Percentiles rank a stretch among this genome's conserved stretches.
These are phyloP conservation scores for Triplophysa tibetana DNA, from an alignment of 2,113 vertebrate species.

Conservation along the genomic window DNA sequence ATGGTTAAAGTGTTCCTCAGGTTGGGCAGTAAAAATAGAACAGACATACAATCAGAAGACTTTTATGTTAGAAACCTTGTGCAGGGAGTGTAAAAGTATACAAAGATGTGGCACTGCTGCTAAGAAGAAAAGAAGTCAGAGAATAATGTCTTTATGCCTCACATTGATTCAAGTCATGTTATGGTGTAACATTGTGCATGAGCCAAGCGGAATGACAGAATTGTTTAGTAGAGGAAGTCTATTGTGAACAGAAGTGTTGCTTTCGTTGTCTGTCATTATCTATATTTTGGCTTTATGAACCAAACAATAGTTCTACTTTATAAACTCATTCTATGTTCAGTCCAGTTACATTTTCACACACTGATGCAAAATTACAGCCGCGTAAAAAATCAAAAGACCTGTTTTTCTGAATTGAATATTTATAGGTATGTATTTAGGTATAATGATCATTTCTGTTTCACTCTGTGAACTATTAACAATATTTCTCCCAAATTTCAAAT, in stretches of 20 bases:
- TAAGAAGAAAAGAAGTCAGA: constrained; percentile 2
- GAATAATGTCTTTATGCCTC: background rate
- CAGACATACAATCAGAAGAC: background rate
- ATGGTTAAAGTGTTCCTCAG: background rate
- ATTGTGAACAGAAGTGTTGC: background rate
- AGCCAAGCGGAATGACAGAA: background rate
- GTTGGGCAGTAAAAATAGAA: background rate
- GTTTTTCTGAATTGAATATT: too few species aligned
- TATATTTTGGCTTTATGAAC: background rate
- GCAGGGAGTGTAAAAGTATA: background rate
- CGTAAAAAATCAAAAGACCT: too few species aligned
- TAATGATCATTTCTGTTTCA: too few species aligned
- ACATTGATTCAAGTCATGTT: constrained; percentile 17
- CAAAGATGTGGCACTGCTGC: background rate
- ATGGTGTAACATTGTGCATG: background rate
- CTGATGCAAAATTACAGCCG: too few species aligned
- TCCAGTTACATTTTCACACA: background rate
- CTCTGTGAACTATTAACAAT: too few species aligned
- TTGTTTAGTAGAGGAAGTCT: background rate
- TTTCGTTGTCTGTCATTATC: constrained; percentile 23
- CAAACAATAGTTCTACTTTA: background rate
- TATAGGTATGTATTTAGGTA: too few species aligned
- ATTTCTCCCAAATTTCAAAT: too few species aligned
- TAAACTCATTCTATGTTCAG: background rate
- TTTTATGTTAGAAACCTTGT: constrained; percentile 16